Conservation (phyloP, 1,140 invertebrate genomes). For the Brachionus manjavacas region DNA sequence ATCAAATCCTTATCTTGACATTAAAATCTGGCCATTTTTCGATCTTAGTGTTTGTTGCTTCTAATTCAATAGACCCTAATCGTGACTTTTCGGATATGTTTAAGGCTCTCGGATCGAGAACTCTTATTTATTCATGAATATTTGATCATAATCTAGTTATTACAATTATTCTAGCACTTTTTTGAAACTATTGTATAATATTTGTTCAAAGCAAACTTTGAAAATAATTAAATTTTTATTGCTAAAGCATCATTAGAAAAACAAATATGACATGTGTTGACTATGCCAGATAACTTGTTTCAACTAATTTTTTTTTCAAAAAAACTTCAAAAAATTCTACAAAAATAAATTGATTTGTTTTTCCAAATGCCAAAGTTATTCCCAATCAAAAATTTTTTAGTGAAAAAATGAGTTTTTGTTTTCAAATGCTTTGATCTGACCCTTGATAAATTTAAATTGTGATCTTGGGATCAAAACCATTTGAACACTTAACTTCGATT, state of each 20-base stretch:
- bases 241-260: neutral
- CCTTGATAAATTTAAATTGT: neutral
- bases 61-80: neutral
- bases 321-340: neutral
- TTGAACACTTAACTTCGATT: neutral
- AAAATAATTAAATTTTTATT: slow-evolving; percentile 7
- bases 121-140: neutral
- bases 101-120: neutral
- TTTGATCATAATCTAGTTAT: neutral
- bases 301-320: neutral
- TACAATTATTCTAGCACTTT: neutral
- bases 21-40: neutral
- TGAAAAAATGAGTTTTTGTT: neutral
- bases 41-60: neutral
- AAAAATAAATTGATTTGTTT: neutral
- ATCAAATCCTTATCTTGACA: neutral
- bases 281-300: neutral
- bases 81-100: neutral
- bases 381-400: neutral
- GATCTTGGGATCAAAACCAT: neutral
- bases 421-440: neutral
- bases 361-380: neutral
- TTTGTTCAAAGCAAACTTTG: slow-evolving; percentile 3
- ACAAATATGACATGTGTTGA: neutral
- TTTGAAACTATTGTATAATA: neutral